phyloP scores from a whole-genome alignment of 2,113 vertebrate species.

The Paratilapia polleni region DNA sequence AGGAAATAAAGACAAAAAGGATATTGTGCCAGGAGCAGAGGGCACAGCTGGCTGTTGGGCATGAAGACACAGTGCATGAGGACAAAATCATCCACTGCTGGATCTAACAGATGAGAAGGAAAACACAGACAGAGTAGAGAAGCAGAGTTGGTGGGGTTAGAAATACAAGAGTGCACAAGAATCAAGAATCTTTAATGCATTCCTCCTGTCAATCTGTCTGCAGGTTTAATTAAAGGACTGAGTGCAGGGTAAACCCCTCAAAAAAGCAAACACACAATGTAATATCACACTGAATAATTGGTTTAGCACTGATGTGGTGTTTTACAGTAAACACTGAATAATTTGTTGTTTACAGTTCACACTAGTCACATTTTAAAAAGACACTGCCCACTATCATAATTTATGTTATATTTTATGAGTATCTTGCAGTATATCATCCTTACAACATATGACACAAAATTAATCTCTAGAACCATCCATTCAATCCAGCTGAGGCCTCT shows the following conservation, averaged over 20 bases:
- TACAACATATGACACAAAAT: fast-evolving
- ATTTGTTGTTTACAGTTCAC: neutral
- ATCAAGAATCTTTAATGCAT: neutral
- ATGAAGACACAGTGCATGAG: conserved; percentile 99
- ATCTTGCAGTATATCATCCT: neutral
- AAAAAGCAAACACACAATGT: neutral
- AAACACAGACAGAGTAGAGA: neutral
- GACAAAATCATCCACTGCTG: conserved; percentile 93
- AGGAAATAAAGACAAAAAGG: conserved; percentile 79
- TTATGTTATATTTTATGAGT: neutral
- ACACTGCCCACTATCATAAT: neutral
- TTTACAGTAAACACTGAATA: neutral
- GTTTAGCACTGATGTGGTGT: neutral
- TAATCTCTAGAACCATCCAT: no score
- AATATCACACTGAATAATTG: no score
- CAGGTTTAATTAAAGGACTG: no score
- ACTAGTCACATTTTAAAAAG: neutral
- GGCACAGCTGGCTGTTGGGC: conserved; percentile 94
- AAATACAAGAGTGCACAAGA: neutral
- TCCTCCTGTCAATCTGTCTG: neutral
- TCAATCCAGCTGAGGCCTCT: neutral
- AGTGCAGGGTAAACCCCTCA: neutral
- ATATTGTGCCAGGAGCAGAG: conserved; percentile 97
- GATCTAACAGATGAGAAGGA: conserved; percentile 80
- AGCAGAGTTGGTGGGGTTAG: neutral